Base-by-base conservation (phyloP, 2,797 vertebrate species). In the Cirrhinus mrigala region DNA sequence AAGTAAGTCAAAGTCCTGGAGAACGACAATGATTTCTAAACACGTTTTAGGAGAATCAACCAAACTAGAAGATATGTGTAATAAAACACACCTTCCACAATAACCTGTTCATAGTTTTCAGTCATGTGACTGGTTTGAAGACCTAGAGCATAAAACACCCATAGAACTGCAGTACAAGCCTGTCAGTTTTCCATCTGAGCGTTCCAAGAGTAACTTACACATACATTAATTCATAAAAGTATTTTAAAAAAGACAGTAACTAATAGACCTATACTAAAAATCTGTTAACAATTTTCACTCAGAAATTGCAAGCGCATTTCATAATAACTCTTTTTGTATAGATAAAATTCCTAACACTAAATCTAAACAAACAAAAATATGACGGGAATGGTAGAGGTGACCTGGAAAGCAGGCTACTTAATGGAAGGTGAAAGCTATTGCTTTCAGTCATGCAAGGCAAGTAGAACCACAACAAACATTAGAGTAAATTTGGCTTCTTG, bases 1-100 rank as follows among this genome's bases (percentile, higher is more conserved):
- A 68, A 58, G 83, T 58, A 81, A 54, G 64, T 48, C 82, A 77
- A 79, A 33, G 78, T 64, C 60, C 44, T 50, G 18, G 11, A 50
- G 60, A 50, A 50, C 29, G 24, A 29, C n/a, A 18, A 11, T 79
- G 56, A 27, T 79, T 66, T 64, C 64, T 29, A 48, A 64, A 27
- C 24, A 10, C 5, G 22, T 48, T 73, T 73, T n/a, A 48, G 22
- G 37, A 64, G 1, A 48, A 79, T 48, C 8, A 29, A 44, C 18
- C 66, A 29, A 44, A n/a, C 14, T 76, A 56, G 50, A n/a, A 37
- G 3, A 11, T 18, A 15, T 40, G n/a, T 77, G 29, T 40, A 15
- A 44, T 10, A 60, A 18, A 69, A 20, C 27, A 64, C 62, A 29
- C 15, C 6, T 64, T 24, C 24, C 60, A 64, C 60, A 7, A 7